phyloP scores from a whole-genome alignment of 2,113 vertebrate species.

The Crocuta crocuta region DNA sequence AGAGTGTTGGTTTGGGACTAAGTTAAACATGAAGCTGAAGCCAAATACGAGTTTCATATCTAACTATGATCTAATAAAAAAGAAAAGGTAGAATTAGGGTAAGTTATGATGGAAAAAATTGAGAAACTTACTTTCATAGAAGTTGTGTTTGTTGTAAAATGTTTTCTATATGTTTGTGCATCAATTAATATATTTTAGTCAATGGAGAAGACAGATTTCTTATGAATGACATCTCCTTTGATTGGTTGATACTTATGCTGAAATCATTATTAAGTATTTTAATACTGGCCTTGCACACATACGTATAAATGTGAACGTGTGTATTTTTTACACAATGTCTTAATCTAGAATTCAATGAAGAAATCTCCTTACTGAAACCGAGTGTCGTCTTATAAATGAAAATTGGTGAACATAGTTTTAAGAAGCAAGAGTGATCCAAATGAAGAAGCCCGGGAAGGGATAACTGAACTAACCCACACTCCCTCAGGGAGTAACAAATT shows the following conservation, averaged over 20 bases:
- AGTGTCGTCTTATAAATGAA: neutral
- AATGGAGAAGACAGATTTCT: neutral
- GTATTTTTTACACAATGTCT: neutral
- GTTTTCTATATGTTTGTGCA: neutral
- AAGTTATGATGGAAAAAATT: neutral
- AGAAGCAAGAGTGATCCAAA: neutral
- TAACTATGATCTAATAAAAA: neutral
- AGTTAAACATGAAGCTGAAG: neutral
- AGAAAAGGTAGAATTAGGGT: neutral
- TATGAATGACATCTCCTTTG: neutral
- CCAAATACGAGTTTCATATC: neutral
- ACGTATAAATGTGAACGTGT: neutral
- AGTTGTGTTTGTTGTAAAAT: neutral
- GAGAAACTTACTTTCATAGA: neutral
- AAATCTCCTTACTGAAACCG: neutral
- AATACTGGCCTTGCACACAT: neutral
- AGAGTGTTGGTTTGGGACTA: neutral
- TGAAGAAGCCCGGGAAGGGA: neutral
- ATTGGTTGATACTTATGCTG: neutral
- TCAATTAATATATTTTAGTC: neutral
- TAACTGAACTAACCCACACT: neutral
- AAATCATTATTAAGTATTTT: neutral
- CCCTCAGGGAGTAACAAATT: neutral
- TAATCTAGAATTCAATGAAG: neutral
- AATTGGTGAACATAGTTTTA: neutral